Evolutionary conservation across 2,888 invertebrate species (phyloP), one percentile per base, ranked within the genome.

Genomic region (Theodoxus fluviatilis): DNA sequence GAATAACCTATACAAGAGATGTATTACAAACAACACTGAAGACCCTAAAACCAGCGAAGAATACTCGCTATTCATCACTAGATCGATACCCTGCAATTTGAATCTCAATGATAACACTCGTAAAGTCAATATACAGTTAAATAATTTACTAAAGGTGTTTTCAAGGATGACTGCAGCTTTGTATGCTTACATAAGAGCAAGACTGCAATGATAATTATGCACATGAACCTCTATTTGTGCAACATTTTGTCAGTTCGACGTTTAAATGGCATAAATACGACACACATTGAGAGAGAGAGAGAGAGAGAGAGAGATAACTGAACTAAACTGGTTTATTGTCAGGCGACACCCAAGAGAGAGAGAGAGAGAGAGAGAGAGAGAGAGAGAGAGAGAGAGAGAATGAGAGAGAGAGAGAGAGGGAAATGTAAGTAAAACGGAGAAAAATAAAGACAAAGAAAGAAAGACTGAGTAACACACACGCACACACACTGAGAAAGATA

Each of bases 401-500:
- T 31, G 57, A 57, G 57, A 57, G 57, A 57, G 57, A 57, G 57
- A 57, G 57, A 57, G 57, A 57, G 57, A 1, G 57, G 15, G n/a
- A 57, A 33, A 22, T 12, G 22, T 31, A 3, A 25, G 57, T 3
- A 22, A 57, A 33, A 57, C n/a, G 4, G 28, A 57, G 57, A 57
- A 25, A 25, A 25, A 57, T 3, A 57, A 3, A 9, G 15, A 57
- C 28, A 57, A 22, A 25, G 15, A 57, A 6, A 57, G 28, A 22
- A 33, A 57, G 18, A 15, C 43, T 12, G 43, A 43, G 33, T 7
- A 57, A 25, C 57, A 57, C 57, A n/a, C 28, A 57, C 57, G 31
- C 57, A n/a, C 28, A 57, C 12, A 9, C 12, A 57, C 57, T 31
- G 28, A 57, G 28, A 57, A 28, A 57, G 3, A 9, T 6, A 57